phyloP scores from a whole-genome alignment of 2,888 invertebrate genomes.

The Drosophila neoperkinsi region DNA sequence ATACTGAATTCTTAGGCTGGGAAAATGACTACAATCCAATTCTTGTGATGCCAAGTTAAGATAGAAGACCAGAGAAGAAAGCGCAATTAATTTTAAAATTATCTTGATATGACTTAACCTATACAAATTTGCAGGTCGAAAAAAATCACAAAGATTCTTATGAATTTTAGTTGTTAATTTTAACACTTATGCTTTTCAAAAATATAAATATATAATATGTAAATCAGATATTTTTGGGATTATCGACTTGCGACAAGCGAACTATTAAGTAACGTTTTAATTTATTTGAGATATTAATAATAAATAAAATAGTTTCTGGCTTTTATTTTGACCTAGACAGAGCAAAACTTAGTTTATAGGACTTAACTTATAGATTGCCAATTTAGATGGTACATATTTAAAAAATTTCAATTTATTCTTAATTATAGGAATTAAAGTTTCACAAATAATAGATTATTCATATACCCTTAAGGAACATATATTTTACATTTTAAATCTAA shows the following conservation, averaged over 20 bases:
- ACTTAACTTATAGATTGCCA: not conserved
- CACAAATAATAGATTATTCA: not conserved
- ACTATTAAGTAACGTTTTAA: not conserved
- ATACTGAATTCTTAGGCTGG: constrained; percentile 41
- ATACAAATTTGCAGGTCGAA: no score
- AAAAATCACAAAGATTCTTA: not conserved
- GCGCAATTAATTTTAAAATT: constrained; percentile 55
- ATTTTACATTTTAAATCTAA: not conserved
- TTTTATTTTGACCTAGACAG: not conserved
- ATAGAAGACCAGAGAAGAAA: constrained; percentile 33
- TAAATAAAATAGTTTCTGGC: not conserved
- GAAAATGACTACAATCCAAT: constrained; percentile 7
- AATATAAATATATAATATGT: not conserved
- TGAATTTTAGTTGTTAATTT: not conserved
- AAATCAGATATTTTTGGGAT: not conserved
- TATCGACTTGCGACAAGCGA: not conserved
- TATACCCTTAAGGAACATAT: not conserved
- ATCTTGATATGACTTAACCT: constrained; percentile 51
- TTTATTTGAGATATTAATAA: not conserved
- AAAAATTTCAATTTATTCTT: not conserved
- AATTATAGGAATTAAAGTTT: not conserved
- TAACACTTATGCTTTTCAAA: not conserved
- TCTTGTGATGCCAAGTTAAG: constrained; percentile 31
- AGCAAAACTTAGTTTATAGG: not conserved
- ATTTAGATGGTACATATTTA: not conserved